These are phyloP conservation scores for Alloplasta piceator DNA, from an alignment of 2,888 invertebrate species.

Conservation along the genomic window DNA sequence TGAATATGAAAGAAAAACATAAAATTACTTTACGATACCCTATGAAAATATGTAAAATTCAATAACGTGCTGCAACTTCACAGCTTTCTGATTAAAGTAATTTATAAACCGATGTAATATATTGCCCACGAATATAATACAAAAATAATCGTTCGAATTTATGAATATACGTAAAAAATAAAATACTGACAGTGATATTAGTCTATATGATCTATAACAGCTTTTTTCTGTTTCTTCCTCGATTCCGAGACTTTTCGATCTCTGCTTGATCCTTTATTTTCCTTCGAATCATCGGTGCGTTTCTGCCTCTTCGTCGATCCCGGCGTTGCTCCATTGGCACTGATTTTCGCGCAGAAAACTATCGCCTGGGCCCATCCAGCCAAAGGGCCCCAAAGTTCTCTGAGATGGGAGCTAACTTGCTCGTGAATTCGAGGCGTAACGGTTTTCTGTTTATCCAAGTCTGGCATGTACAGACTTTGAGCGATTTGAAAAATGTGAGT, in stretches of 20 bases:
- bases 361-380: constrained; percentile 99
- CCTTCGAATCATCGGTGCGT: constrained; percentile 13
- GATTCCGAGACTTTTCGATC: too few species aligned
- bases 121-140: too few species aligned
- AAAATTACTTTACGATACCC: too few species aligned
- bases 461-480: constrained; percentile 90
- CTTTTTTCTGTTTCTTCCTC: constrained; percentile 56
- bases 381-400: constrained; percentile 91
- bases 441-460: constrained; percentile 89
- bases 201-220: constrained; percentile 1
- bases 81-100: too few species aligned
- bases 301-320: constrained; percentile 37
- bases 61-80: too few species aligned
- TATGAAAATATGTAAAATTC: too few species aligned
- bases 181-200: constrained; percentile 2
- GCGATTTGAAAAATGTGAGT: constrained; percentile 98
- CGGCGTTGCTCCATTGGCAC: constrained; percentile 53
- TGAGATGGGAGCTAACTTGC: constrained; percentile 93
- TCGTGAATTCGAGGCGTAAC: constrained; percentile 93
- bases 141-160: too few species aligned
- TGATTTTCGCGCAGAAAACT: constrained; percentile 83
- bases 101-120: too few species aligned
- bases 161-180: neutral
- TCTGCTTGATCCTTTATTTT: neutral
- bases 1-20: too few species aligned